Evolutionary conservation across 1,140 invertebrate species (phyloP), one percentile per base, ranked within the genome.

Genomic region (Pristionchus pacificus): DNA sequence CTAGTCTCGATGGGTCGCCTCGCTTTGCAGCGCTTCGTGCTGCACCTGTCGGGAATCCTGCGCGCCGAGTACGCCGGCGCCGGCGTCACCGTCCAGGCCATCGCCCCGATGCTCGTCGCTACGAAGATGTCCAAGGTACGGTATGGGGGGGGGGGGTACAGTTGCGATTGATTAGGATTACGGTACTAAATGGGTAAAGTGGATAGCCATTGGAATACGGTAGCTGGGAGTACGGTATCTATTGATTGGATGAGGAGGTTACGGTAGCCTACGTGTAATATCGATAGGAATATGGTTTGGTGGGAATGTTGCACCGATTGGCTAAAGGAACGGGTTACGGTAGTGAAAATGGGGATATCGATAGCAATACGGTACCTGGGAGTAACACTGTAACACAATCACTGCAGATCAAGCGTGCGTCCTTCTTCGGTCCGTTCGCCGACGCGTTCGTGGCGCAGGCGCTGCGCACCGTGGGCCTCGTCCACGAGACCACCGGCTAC

Each of bases 41-140:
- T 31, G 57, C 74, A 62, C 59, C 66, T 82, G 15, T 63, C 78
- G 1, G 67, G 57, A 24, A 74, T 82, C 33, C 60, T 82, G 1
- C 74, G 77, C 24, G 71, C 74, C 57, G 81, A 83, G 67, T 83
- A 82, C 66, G 79, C 64, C 3, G 33, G 63, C 55, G 65, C 68
- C 28, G 77, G 79, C 25, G 71, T 80, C 63, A 78, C 74, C 1
- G 75, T 81, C 58, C 79, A 81, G 69, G 73, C 72, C 13, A 61
- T 81, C 14, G 72, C 62, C 64, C 81, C 81, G 28, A 84, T 83
- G 82, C 65, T 83, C 61, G 81, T 83, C 27, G 77, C 75, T 28
- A 83, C 82, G 0, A 83, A 84, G 60, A 82, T 83, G 82, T 65
- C 72, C n/a, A 79, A 82, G 60, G 72, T 78, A n/a, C n/a, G n/a